Percentiles rank a stretch among this genome's conserved stretches.
These are phyloP conservation scores for Hemicrepidius hirtus DNA, from an alignment of 2,888 invertebrate genomes.

Conservation along the genomic window DNA sequence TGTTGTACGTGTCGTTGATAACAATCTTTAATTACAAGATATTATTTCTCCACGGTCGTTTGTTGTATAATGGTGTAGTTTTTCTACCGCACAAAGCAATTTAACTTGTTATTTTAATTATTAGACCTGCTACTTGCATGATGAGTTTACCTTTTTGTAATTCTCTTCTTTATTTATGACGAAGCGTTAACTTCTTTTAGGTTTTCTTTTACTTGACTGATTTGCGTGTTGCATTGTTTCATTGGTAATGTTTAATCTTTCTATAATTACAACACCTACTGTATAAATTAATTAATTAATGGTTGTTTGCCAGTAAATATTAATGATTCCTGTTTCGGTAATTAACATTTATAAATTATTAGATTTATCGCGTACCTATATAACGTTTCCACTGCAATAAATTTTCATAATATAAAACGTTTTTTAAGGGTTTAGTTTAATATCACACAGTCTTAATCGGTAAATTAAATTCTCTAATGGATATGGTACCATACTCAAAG, in stretches of 20 bases:
- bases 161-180: not conserved
- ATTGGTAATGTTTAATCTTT: slow-evolving; percentile 29
- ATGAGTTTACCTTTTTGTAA: slow-evolving; percentile 5
- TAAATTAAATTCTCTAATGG: no score
- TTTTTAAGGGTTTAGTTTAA: no score
- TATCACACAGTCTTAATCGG: no score
- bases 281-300: slow-evolving; percentile 40
- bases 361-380: slow-evolving; percentile 21
- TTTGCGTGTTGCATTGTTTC: slow-evolving; percentile 27
- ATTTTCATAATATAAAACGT: no score
- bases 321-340: slow-evolving; percentile 16
- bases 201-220: slow-evolving; percentile 2
- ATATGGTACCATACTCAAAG: no score
- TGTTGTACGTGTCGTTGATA: slow-evolving; percentile 30
- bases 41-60: slow-evolving; percentile 13
- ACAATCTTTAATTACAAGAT: slow-evolving; percentile 31
- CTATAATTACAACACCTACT: slow-evolving; percentile 36
- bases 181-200: not conserved
- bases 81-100: slow-evolving; percentile 5
- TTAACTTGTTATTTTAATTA: slow-evolving; percentile 31
- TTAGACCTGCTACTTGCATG: slow-evolving; percentile 8
- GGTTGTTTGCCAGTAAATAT: slow-evolving; percentile 33
- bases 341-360: slow-evolving; percentile 36
- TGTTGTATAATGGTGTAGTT: slow-evolving; percentile 18
- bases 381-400: slow-evolving; percentile 24